Evolutionary conservation across 2,113 vertebrate species (phyloP), one percentile per base, ranked within the genome.

Genomic region (Amblyopsis rosae): DNA sequence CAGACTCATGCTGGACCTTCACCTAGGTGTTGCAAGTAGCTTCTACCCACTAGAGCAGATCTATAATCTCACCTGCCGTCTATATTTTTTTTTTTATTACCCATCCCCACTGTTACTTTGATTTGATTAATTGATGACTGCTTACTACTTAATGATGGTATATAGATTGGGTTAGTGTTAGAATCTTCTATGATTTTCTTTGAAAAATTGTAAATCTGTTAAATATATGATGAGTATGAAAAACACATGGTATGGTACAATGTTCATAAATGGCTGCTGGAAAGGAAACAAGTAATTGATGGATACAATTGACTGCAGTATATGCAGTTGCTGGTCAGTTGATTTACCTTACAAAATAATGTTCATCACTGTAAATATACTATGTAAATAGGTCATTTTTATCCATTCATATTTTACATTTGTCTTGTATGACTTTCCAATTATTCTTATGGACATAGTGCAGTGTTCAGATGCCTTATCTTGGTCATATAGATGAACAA

Each of bases 1-100:
- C 73, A 68, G 26, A 86, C 78, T 60, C 92, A 94, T 76, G 66
- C 65, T 54, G 61, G 51, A 32, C 67, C 80, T 56, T 60, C 82
- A 8, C 35, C 35, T 41, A 41, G 35, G 35, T 41, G 35, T 41
- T 41, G 35, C 35, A 6, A 41, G 35, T 41, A 41, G 35, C 7
- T 9, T 10, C 15, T 51, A 11, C 9, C 3, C 49, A 51, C 62
- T 9, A 55, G 45, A 51, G 69, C 16, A 72, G 58, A 62, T 48
- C 76, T 81, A 41, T 75, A 79, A 48, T 72, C 26, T 71, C 47
- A 61, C 70, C 76, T 82, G 75, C 77, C 75, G 2, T 26, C 26
- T 26, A 26, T 26, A 26, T 71, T 16, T 1, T 19, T 67, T 3
- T 4, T 51, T 58, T 67, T 8, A 50, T 7, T 74, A 8, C 35